Evolutionary conservation across 2,888 invertebrate species (phyloP), one percentile per base, ranked within the genome.

Genomic region (Sceliomorpha sp.): DNA sequence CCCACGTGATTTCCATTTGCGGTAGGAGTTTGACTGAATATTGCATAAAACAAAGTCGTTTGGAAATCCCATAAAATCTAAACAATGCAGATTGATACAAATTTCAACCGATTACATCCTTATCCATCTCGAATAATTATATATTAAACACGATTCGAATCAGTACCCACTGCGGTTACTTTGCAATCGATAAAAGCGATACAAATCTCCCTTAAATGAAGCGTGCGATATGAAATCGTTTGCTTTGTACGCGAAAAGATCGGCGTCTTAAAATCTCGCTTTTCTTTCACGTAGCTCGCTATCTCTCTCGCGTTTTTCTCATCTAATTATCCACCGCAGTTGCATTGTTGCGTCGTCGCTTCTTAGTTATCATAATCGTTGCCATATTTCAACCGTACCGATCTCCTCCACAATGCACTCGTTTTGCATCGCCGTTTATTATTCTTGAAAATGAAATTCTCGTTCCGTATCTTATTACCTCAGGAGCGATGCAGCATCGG

Each of bases 301-400:
- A 48, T 32, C 47, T 29, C 29, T 36, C 39, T 24, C 15, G 24
- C 4, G 24, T 1, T 26, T 45, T 31, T 37, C 8, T 36, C 39
- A 48, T 58, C 32, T 58, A 45, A 45, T 56, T 45, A 45, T 36
- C 27, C 26, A 27, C 37, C 47, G 36, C 7, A 5, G 36, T 56
- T 56, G 45, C 45, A 45, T 37, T 45, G 45, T 27, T 34, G n/a
- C 6, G 29, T 36, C 10, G 29, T 15, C 27, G 29, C 29, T 31
- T 29, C 31, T 47, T 17, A 55, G 26, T 55, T 56, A 56, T 56
- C 47, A 56, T 56, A 56, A 39, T 56, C 55, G 36, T 44, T 27
- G 36, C 36, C 36, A 29, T 55, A 37, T 45, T 55, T 55, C 27
- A 55, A 34, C 34, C 13, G 10, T 29, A 14, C 27, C 24, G 42